A percentile compares a stretch with the other conserved stretches of the same genome.
Evolutionary conservation across 2,888 invertebrate species (phyloP).

Genomic region (Epirrhoe alternata): DNA sequence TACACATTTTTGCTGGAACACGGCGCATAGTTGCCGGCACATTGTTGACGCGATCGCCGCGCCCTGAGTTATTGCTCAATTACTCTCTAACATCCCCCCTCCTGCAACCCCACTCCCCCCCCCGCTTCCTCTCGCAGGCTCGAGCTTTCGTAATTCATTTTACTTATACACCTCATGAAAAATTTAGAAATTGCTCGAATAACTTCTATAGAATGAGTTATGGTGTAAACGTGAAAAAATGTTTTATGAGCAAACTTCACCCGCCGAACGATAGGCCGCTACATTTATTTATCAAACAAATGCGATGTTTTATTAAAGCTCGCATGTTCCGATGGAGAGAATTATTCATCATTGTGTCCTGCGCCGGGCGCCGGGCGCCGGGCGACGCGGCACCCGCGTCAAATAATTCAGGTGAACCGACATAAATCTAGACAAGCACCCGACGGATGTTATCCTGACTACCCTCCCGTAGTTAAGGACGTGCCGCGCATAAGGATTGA

Average conservation of each 20-base stretch:
- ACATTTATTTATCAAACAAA: slow-evolving; percentile 21
- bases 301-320: slow-evolving; percentile 18
- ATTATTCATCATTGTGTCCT: slow-evolving; percentile 14
- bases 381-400: slow-evolving; percentile 8
- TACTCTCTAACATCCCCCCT: slow-evolving; percentile 28
- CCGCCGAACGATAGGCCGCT: slow-evolving; percentile 6
- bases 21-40: slow-evolving; percentile 26
- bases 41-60: slow-evolving; percentile 38
- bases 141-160: slow-evolving; percentile 38
- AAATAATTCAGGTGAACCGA: slow-evolving; percentile 22
- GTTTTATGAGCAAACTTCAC: slow-evolving; percentile 36
- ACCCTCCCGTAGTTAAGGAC: not conserved
- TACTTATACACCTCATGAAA: slow-evolving; percentile 46
- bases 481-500: not conserved
- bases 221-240: slow-evolving; percentile 40
- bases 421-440: slow-evolving; percentile 23
- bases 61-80: slow-evolving; percentile 46
- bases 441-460: not conserved
- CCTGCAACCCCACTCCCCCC: not conserved
- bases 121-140: slow-evolving; percentile 8
- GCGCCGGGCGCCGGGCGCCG: slow-evolving; percentile 1
- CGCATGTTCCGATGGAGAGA: slow-evolving; percentile 4
- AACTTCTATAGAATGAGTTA: slow-evolving; percentile 40
- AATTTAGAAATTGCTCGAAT: slow-evolving; percentile 46
- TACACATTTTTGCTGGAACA: slow-evolving; percentile 16